Percentiles rank a stretch among this genome's conserved stretches.
Conservation (phyloP, 2,113 vertebrate genomes). For the Pelecanus crispus region DNA sequence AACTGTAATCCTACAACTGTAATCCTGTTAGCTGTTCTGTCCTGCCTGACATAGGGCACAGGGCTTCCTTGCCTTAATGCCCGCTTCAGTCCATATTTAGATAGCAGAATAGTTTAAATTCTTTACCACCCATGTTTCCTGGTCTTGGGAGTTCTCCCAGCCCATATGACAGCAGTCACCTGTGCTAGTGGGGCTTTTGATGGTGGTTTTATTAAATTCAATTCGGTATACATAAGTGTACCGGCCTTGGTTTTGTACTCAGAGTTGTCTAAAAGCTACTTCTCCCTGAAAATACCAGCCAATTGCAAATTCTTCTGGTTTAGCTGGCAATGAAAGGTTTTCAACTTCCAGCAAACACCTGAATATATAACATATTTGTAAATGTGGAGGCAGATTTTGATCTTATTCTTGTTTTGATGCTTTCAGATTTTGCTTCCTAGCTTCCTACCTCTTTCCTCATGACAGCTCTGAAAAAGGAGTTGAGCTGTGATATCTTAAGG, state of each 20-base stretch:
- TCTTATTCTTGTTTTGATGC: background rate
- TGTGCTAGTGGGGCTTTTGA: background rate
- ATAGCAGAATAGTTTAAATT: background rate
- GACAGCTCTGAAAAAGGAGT: background rate
- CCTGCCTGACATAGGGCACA: background rate
- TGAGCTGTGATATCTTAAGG: background rate
- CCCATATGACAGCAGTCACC: background rate
- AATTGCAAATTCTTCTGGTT: background rate
- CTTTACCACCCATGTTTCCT: background rate
- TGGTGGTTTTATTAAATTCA: background rate
- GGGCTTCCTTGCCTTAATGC: background rate
- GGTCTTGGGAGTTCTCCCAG: background rate
- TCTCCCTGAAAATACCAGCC: background rate
- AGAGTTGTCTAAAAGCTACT: background rate
- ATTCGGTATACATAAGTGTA: background rate
- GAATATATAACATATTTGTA: background rate
- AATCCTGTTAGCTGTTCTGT: background rate
- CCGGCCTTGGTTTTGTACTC: background rate
- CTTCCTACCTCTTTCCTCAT: background rate
- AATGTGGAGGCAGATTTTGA: background rate
- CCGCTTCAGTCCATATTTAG: background rate
- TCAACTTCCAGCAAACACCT: background rate
- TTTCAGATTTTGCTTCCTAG: background rate
- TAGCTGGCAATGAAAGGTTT: background rate
- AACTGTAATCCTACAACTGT: background rate